A percentile compares a stretch with the other conserved stretches of the same genome.
These are phyloP conservation scores for Elmis aenea DNA, from an alignment of 2,888 invertebrate genomes.

Conservation along the genomic window DNA sequence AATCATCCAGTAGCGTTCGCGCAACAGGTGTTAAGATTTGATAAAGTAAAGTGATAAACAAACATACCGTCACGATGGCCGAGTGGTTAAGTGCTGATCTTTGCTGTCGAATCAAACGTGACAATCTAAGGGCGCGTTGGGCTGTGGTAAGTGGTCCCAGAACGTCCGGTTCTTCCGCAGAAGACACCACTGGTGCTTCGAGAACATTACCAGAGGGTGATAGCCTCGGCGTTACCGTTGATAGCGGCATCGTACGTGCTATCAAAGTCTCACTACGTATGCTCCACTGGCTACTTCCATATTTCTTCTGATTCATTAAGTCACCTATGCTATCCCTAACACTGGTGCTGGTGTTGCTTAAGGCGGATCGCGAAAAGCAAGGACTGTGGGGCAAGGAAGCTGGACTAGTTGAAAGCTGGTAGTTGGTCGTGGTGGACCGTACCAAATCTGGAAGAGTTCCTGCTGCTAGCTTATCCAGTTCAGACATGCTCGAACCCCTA, in stretches of 20 bases:
- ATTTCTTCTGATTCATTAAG: conserved; percentile 70
- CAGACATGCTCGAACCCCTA: conserved; percentile 68
- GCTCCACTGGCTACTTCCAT: conserved; percentile 66
- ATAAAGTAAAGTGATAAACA: no score
- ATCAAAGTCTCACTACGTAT: conserved; percentile 67
- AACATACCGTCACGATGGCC: conserved; percentile 8
- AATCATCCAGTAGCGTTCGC: no score
- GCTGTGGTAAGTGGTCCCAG: conserved; percentile 61
- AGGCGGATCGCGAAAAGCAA: conserved; percentile 47
- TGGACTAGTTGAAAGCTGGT: conserved; percentile 44
- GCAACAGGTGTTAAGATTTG: no score
- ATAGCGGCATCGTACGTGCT: conserved; percentile 66
- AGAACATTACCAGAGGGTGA: conserved; percentile 38
- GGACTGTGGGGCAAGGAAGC: conserved; percentile 53
- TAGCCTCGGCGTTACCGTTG: conserved; percentile 61
- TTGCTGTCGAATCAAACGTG: conserved; percentile 63
- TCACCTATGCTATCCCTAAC: conserved; percentile 67
- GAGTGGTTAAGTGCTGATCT: conserved; percentile 33
- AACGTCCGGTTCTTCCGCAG: conserved; percentile 40
- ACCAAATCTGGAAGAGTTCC: conserved; percentile 46
- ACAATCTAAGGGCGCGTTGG: conserved; percentile 63
- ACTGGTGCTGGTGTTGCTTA: conserved; percentile 39
- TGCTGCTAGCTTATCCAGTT: conserved; percentile 58
- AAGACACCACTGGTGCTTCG: conserved; percentile 19
- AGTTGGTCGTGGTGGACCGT: conserved; percentile 47